Evolutionary conservation across 2,113 vertebrate species (phyloP).

Genomic region (Galbula dea): DNA sequence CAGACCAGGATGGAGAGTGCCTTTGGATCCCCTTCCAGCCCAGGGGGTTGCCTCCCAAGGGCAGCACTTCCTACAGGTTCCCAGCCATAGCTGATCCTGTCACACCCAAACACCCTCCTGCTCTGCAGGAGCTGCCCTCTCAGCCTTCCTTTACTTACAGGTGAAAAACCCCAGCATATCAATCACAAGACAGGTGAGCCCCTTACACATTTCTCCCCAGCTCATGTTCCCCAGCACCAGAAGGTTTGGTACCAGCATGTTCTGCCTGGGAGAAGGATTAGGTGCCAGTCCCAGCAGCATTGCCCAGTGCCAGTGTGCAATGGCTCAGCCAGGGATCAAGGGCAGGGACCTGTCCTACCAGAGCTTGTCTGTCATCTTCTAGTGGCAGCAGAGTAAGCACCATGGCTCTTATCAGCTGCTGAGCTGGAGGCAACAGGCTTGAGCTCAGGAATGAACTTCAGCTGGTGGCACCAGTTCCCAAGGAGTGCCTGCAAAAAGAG

Average conservation of each 20-base stretch:
- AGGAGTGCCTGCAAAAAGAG: slow-evolving; percentile 27
- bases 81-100: background rate
- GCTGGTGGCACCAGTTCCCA: slow-evolving; percentile 56
- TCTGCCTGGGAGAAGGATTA: background rate
- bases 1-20: too few species aligned
- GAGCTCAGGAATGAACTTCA: slow-evolving; percentile 56
- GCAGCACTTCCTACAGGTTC: background rate
- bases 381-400: background rate
- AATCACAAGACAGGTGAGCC: background rate
- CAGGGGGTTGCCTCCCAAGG: background rate
- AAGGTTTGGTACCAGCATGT: fast-evolving
- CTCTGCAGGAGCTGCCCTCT: background rate
- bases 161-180: too few species aligned
- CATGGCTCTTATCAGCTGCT: background rate
- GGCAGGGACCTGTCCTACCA: slow-evolving; percentile 11
- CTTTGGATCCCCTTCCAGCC: background rate
- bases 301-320: background rate
- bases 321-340: background rate
- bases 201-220: background rate
- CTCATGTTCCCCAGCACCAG: background rate
- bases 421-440: slow-evolving; percentile 60
- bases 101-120: background rate
- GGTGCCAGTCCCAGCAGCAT: background rate
- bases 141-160: background rate
- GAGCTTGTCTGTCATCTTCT: background rate